Evolutionary conservation across 2,888 invertebrate genomes (phyloP), one percentile per base, ranked within the genome.

Genomic region (Drosophila pegasa): DNA sequence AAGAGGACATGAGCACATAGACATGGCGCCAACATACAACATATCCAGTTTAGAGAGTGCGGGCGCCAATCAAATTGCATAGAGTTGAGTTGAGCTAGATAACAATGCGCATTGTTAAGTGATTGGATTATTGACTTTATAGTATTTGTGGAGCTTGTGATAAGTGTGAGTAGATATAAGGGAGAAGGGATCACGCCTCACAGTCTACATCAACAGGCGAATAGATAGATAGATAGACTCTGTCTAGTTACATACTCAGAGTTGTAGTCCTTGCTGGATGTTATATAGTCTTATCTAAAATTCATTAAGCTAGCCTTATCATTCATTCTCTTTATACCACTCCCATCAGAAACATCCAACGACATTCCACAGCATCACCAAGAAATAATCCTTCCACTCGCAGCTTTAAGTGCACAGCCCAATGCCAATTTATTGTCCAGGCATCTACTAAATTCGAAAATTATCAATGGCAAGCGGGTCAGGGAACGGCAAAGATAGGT

Each of bases 1-100:
- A 48, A 6, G 51, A 33, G 22, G 27, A 22, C 56, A 40, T 7
- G 48, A n/a, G 31, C 37, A 48, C 71, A 65, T 57, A 54, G 22
- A 29, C 63, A 63, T 76, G 75, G 67, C 75, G 76, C 76, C 77
- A 71, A 61, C 60, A 58, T 31, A 48, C 18, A 52, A 64, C n/a
- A 58, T 65, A 63, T 70, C 54, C 56, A 35, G 18, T 54, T 69
- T 58, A 60, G 76, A 59, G 25, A 66, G 76, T 51, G 16, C 9
- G 40, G 27, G 50, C 47, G 63, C 59, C 59, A 62, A 56, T 75
- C 54, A 47, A 73, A 73, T 70, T 70, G 75, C 61, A 57, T 60
- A 51, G 55, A 31, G 43, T 55, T n/a, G 25, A 38, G 16, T 20
- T 18, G 38, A 20, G 12, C 10, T 40, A 8, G 31, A 55, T 41